Percentiles rank a stretch among this genome's conserved stretches.
Evolutionary conservation across 2,797 vertebrate species (phyloP).

Genomic region (Schizothorax lantsangensis): DNA sequence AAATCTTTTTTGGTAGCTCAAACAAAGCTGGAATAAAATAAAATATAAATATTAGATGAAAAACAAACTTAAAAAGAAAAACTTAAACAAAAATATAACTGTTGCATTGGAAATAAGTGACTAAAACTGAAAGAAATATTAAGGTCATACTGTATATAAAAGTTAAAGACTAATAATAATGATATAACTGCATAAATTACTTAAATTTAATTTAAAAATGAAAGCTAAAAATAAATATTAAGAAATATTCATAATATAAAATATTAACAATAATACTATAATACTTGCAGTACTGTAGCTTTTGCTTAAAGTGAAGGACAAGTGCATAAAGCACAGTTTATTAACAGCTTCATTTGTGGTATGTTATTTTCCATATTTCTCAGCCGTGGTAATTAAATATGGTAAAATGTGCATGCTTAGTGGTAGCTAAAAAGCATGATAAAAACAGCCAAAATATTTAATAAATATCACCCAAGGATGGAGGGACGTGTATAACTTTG

Average conservation of each 20-base stretch:
- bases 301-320: background rate
- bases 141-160: background rate
- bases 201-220: background rate
- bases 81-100: background rate
- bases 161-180: background rate
- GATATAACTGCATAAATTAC: background rate
- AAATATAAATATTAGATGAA: background rate
- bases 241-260: background rate
- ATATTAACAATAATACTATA: no score
- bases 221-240: background rate
- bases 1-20: background rate
- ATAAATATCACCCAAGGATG: background rate
- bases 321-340: background rate
- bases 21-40: background rate
- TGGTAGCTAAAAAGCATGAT: background rate
- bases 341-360: background rate
- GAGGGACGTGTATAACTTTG: background rate
- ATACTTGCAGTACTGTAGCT: background rate
- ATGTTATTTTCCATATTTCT: background rate
- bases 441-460: background rate
- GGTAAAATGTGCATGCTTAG: background rate
- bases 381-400: background rate
- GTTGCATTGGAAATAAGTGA: background rate
- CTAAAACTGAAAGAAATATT: background rate
- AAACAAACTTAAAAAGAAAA: background rate